Evolutionary conservation across 2,888 invertebrate genomes (phyloP).

Genomic region (Euzophera pinguis): DNA sequence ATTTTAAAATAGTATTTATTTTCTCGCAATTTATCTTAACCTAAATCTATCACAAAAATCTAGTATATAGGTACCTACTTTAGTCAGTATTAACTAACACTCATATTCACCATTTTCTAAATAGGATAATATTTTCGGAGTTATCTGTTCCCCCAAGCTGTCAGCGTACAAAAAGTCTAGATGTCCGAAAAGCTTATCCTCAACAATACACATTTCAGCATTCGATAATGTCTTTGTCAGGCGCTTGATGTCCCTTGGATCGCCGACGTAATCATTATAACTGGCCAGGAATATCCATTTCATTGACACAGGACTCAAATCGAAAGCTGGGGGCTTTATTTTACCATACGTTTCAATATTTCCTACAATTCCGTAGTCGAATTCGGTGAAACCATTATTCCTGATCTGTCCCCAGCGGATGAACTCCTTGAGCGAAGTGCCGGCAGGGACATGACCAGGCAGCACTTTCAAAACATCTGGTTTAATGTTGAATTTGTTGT

Average conservation of each 20-base stretch:
- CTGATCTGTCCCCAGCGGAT: background rate
- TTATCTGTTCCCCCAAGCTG: background rate
- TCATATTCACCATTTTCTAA: background rate
- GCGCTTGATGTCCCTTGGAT: background rate
- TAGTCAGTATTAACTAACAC: background rate
- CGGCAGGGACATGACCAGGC: background rate
- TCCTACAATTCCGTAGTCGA: background rate
- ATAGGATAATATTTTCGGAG: background rate
- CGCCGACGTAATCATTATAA: background rate
- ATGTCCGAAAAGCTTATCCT: background rate
- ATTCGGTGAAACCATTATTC: background rate
- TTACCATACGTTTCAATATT: background rate
- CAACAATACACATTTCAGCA: background rate
- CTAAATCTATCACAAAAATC: no score
- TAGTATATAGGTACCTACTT: background rate
- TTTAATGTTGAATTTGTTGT: background rate
- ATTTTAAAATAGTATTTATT: no score
- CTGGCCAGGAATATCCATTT: conserved; percentile 3
- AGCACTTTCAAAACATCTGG: background rate
- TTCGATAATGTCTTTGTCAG: background rate
- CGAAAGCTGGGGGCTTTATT: background rate
- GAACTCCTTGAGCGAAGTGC: background rate
- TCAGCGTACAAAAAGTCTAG: background rate
- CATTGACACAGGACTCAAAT: background rate
- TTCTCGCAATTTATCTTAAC: no score